Conservation (phyloP, 2,113 vertebrate species). For the Ranitomeya imitator region DNA sequence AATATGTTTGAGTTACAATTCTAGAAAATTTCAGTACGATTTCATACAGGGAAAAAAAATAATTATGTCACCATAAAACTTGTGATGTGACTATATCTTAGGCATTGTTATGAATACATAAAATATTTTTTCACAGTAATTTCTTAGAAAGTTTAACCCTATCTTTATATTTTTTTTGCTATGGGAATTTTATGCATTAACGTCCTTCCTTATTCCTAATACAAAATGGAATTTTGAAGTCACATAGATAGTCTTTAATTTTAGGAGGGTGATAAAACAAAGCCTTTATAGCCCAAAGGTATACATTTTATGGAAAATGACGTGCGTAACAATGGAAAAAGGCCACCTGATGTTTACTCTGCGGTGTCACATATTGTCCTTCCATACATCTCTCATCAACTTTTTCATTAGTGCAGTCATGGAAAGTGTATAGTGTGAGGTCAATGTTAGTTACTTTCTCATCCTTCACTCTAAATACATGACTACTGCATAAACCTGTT, state of each 20-base stretch:
- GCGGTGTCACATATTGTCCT: background rate
- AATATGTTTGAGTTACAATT: no score
- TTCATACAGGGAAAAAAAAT: no score
- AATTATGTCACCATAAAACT: no score
- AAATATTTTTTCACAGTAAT: no score
- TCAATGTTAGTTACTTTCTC: background rate
- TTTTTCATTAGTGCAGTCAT: background rate
- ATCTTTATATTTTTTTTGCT: no score
- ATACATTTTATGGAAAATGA: conserved; percentile 17
- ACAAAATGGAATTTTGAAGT: background rate
- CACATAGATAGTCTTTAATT: background rate
- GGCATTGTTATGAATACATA: no score
- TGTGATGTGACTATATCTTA: no score
- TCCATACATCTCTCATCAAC: conserved; percentile 35
- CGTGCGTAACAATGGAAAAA: conserved; percentile 10
- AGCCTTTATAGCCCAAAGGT: background rate
- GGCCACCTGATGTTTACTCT: background rate
- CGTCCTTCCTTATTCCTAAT: background rate
- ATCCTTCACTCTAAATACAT: background rate
- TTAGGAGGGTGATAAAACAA: background rate
- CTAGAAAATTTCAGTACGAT: no score
- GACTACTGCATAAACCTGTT: background rate
- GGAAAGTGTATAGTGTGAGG: background rate
- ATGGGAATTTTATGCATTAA: no score
- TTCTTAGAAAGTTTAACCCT: no score